Base-by-base conservation (phyloP, 2,797 vertebrate genomes). In the Sebastes vulpes region DNA sequence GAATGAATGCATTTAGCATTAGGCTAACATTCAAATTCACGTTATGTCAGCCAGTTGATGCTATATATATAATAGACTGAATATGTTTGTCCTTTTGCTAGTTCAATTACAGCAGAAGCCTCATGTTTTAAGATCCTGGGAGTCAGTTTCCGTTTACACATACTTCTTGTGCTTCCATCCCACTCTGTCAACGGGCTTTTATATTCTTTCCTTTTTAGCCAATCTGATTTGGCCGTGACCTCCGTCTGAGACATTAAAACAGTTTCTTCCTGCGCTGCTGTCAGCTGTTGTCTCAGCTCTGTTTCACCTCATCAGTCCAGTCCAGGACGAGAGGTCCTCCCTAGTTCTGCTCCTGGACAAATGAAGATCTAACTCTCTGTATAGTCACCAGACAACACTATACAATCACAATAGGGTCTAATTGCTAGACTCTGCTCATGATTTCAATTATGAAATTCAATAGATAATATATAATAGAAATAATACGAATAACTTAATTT, bases 201-300 rank as follows among this genome's bases (percentile, higher is more conserved):
- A 50, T 9, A 2, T 68, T 76, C 18, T 59, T 9, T 54, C 64
- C n/a, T 72, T 42, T 29, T 16, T 31, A 79, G 54, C 16, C 28
- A 54, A 65, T 76, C 82, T 50, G 54, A 81, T 82, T 72, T 60
- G 65, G 50, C 25, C 3, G 0, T 21, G 65, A 78, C 53, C 56
- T 77, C 26, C 0, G 8, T 9, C 28, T 74, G 74, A 48, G 66
- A 32, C 10, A 4, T 59, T 59, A 4, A 70, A 71, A 25, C 48
- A 0, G 5, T 18, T 52, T 65, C 69, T 71, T 59, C 53, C 54
- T 21, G 31, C 5, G 53, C 18, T 82, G 52, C 38, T 61, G 59
- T 46, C 28, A 28, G 50, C 59, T 64, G 26, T 7, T 6, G 9
- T 5, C 1, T 66, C 64, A 9, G 28, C 28, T 53, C 64, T 46